These are phyloP conservation scores for Nesidiocoris tenuis DNA, from an alignment of 2,888 invertebrate species.

Conservation along the genomic window DNA sequence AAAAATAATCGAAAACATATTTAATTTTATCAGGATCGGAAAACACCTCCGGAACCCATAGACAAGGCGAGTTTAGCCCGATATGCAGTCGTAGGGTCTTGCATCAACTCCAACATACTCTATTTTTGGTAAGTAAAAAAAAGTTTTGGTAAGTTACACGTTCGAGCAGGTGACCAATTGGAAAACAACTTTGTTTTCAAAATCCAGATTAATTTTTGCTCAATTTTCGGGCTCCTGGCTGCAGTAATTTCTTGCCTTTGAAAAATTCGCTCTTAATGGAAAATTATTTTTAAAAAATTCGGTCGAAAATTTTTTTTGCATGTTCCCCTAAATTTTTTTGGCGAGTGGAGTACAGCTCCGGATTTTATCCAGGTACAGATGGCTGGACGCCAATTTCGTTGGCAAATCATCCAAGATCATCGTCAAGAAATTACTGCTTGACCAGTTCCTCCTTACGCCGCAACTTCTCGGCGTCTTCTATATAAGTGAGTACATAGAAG, in stretches of 20 bases:
- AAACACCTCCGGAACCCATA: slow-evolving; percentile 51
- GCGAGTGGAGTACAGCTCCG: too few species aligned
- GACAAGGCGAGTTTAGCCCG: slow-evolving; percentile 60
- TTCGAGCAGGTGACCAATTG: not conserved
- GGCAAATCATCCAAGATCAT: slow-evolving; percentile 67
- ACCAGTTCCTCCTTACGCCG: slow-evolving; percentile 77
- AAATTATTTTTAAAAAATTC: too few species aligned
- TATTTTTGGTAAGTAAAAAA: slow-evolving; percentile 60
- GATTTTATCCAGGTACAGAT: slow-evolving; percentile 68
- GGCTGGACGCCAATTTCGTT: slow-evolving; percentile 68
- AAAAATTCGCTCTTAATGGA: too few species aligned
- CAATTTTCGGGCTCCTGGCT: too few species aligned
- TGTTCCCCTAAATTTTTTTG: too few species aligned
- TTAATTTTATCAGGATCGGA: slow-evolving; percentile 51
- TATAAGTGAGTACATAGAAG: slow-evolving; percentile 65
- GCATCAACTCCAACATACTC: slow-evolving; percentile 63
- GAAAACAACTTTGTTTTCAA: too few species aligned
- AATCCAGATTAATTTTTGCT: too few species aligned
- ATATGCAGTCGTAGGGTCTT: slow-evolving; percentile 64
- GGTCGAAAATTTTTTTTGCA: too few species aligned
- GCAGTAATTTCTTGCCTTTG: not conserved
- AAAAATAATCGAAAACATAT: too few species aligned
- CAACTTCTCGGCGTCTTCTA: slow-evolving; percentile 69
- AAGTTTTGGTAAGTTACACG: not conserved
- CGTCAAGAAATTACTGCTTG: slow-evolving; percentile 68